Base-by-base conservation (phyloP, 2,797 vertebrate genomes). In the Micromesistius poutassou region DNA sequence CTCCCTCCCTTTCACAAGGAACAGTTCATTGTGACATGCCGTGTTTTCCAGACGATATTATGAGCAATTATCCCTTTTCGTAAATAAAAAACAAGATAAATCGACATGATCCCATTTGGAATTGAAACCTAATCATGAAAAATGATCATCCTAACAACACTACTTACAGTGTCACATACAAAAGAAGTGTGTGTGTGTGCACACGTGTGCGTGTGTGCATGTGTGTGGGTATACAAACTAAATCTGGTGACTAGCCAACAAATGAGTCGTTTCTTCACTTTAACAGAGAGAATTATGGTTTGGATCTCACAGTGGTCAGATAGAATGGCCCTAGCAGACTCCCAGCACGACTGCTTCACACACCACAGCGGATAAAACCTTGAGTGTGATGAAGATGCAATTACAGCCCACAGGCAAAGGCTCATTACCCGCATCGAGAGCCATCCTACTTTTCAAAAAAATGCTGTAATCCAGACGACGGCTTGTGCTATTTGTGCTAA, bases 311-410 rank as follows among this genome's bases (percentile, higher is more conserved):
- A 19, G 13, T 50, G 46, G 46, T 50, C 46, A 50, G 46, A 13
- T 3, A 50, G 46, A 19, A 19, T 3, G 46, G 14, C 4, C 46
- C 46, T 4, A 19, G 5, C 70, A 77, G 77, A 84, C 75, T 74
- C 66, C 36, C 73, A 77, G 35, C 68, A 71, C 19, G 42, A 79
- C 71, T 71, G 79, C 72, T 71, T 77, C 74, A 78, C 71, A n/a
- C 70, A 74, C 76, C 10, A 80, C 25, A 50, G 46, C 46, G 84
- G 36, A 81, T 72, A 83, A 83, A 84, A 86, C 80, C 80, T 88
- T 87, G 84, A 82, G 83, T 78, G 70, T 88, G 86, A 88, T 89
- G 87, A 91, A 90, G 84, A 88, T 88, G 82, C 88, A 92, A 91
- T 90, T 90, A 90, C 78, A 87, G 88, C 85, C 89, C 74, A 80